Conservation (phyloP, 2,888 invertebrate genomes). For the Carpatolechia fugitivella region DNA sequence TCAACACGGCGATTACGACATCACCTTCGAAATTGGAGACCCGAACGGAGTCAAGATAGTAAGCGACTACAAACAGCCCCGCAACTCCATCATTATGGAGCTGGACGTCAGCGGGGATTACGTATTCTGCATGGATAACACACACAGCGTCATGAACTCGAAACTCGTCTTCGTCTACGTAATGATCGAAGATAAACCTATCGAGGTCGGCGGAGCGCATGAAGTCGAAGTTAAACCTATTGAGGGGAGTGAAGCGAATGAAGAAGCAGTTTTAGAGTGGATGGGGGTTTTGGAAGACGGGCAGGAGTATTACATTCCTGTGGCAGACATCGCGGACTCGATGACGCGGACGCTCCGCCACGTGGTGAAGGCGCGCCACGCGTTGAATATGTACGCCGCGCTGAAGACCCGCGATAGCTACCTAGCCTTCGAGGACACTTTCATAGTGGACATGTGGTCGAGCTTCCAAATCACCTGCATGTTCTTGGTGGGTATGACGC, state of each 20-base stretch:
- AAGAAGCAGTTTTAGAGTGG: conserved; percentile 61
- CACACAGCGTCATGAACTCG: conserved; percentile 87
- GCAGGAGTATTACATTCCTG: conserved; percentile 52
- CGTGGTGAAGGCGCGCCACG: conserved; percentile 81
- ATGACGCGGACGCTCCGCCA: conserved; percentile 81
- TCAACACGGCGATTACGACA: conserved; percentile 90
- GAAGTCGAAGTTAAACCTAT: conserved; percentile 40
- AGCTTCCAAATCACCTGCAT: conserved; percentile 85
- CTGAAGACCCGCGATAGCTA: conserved; percentile 90
- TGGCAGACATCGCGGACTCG: conserved; percentile 80
- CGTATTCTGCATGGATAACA: conserved; percentile 92
- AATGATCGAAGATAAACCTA: conserved; percentile 79
- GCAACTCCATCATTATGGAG: conserved; percentile 83
- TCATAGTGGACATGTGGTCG: conserved; percentile 90
- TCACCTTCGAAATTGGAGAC: conserved; percentile 85
- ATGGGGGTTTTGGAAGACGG: conserved; percentile 45
- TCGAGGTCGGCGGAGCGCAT: conserved; percentile 30
- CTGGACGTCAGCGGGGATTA: conserved; percentile 84
- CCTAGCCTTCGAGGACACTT: conserved; percentile 87
- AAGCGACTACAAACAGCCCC: conserved; percentile 83
- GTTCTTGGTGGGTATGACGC: conserved; percentile 84
- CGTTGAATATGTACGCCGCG: conserved; percentile 84
- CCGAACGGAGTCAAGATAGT: conserved; percentile 81
- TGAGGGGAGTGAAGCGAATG: conserved; percentile 43
- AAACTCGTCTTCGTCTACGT: conserved; percentile 91